A percentile compares a stretch with the other conserved stretches of the same genome.
These are phyloP conservation scores for Megamerina dolium DNA, from an alignment of 2,888 invertebrate genomes.

Conservation along the genomic window DNA sequence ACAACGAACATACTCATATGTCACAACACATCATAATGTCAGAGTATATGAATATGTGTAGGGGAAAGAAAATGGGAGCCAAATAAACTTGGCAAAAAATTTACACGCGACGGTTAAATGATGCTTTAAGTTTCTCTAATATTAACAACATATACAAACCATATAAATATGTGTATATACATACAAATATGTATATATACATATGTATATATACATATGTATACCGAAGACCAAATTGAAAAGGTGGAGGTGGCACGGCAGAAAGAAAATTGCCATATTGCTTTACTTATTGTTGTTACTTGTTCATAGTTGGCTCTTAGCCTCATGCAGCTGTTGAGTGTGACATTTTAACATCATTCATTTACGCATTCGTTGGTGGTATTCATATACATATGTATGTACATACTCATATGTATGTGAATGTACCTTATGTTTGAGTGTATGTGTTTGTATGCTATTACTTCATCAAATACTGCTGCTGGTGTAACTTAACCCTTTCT, in stretches of 20 bases:
- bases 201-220: not conserved
- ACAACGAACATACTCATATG: not conserved
- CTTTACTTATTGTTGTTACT: too few species aligned
- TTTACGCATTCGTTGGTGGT: constrained; percentile 11
- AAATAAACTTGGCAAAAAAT: too few species aligned
- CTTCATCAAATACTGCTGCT: not conserved
- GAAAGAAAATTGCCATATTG: constrained; percentile 14
- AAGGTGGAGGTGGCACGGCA: constrained; percentile 4
- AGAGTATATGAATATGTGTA: too few species aligned
- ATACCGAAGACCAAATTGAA: not conserved
- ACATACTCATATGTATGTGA: not conserved
- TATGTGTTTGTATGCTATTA: not conserved
- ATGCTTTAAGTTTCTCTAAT: too few species aligned
- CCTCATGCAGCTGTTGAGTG: constrained; percentile 13
- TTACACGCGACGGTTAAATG: too few species aligned
- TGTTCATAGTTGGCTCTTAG: too few species aligned
- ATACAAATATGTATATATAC: not conserved
- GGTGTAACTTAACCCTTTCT: not conserved
- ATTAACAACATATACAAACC: too few species aligned
- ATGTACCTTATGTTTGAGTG: not conserved
- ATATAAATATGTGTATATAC: not conserved
- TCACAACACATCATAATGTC: too few species aligned
- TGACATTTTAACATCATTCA: constrained; percentile 13
- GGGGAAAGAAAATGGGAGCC: too few species aligned
- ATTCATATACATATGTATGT: not conserved